Evolutionary conservation across 1,140 invertebrate genomes (phyloP).

Genomic region (Neomicropteryx cornuta): DNA sequence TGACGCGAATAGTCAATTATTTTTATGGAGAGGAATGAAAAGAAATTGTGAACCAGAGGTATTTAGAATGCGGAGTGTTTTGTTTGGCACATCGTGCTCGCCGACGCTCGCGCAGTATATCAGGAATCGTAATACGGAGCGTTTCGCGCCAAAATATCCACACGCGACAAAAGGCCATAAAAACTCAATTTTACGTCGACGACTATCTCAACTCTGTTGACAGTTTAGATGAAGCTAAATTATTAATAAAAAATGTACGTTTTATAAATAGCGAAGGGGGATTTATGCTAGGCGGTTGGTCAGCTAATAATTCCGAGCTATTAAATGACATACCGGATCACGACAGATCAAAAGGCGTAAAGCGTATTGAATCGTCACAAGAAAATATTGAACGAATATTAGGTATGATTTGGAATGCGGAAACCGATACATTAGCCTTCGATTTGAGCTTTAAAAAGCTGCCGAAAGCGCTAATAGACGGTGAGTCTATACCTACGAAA

Average conservation of each 20-base stretch:
- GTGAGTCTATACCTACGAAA: slow-evolving; percentile 9
- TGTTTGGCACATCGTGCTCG: slow-evolving; percentile 10
- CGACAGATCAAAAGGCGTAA: not conserved
- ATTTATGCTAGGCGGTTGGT: not conserved
- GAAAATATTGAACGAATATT: not conserved
- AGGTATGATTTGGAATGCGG: not conserved
- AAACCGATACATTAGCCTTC: not conserved
- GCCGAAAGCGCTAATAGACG: not conserved
- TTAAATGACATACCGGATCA: not conserved
- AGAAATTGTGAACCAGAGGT: not conserved
- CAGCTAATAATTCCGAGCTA: not conserved
- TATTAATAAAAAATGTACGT: slow-evolving; percentile 1
- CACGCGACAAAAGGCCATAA: slow-evolving; percentile 1
- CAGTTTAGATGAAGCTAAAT: not conserved
- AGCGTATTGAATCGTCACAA: not conserved
- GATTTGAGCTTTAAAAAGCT: not conserved
- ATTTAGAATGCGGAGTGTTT: not conserved
- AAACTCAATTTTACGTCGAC: slow-evolving; percentile 6
- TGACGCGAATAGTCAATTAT: not conserved
- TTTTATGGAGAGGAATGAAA: not conserved
- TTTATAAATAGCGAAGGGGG: not conserved
- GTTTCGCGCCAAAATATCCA: not conserved
- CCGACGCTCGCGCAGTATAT: slow-evolving; percentile 10
- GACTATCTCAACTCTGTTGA: slow-evolving; percentile 6
- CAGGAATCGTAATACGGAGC: slow-evolving; percentile 4